These are phyloP conservation scores for Lepidiolamprologus cunningtoni DNA, from an alignment of 2,113 vertebrate species.

Conservation along the genomic window DNA sequence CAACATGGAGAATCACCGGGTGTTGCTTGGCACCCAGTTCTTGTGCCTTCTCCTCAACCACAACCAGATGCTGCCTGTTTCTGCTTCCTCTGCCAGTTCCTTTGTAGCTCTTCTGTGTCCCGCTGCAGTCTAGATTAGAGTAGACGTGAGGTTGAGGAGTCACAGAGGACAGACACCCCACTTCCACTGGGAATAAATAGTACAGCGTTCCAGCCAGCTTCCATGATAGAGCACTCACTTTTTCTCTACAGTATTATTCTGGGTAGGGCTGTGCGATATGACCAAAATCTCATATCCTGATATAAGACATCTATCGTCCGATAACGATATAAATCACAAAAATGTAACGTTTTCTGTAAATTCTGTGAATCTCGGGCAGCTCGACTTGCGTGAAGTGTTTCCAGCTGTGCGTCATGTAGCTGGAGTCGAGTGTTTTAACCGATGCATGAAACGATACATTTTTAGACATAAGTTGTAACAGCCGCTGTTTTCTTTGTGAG, in stretches of 20 bases:
- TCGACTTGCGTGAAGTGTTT: too few species aligned
- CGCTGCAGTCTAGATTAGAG: not conserved
- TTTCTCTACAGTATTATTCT: not conserved
- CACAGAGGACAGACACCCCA: not conserved
- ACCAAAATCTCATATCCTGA: accelerated
- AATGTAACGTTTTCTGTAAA: too few species aligned
- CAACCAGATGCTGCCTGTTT: not conserved
- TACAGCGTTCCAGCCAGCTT: not conserved
- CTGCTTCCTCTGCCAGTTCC: not conserved
- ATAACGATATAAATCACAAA: too few species aligned
- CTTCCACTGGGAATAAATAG: not conserved
- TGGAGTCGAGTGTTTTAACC: too few species aligned
- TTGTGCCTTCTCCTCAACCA: too few species aligned
- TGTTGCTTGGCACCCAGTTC: not conserved
- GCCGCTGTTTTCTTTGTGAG: too few species aligned
- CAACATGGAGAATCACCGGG: too few species aligned
- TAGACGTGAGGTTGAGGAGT: not conserved
- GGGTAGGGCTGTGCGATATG: not conserved
- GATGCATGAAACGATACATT: too few species aligned
- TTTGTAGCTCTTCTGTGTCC: not conserved
- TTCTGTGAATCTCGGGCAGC: too few species aligned
- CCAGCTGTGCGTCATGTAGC: accelerated
- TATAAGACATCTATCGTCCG: too few species aligned
- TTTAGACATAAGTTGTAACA: too few species aligned
- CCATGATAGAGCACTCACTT: not conserved